A percentile compares a stretch with the other conserved stretches of the same genome.
Evolutionary conservation across 1,140 invertebrate species (phyloP).

Genomic region (Zaprionus africanus): DNA sequence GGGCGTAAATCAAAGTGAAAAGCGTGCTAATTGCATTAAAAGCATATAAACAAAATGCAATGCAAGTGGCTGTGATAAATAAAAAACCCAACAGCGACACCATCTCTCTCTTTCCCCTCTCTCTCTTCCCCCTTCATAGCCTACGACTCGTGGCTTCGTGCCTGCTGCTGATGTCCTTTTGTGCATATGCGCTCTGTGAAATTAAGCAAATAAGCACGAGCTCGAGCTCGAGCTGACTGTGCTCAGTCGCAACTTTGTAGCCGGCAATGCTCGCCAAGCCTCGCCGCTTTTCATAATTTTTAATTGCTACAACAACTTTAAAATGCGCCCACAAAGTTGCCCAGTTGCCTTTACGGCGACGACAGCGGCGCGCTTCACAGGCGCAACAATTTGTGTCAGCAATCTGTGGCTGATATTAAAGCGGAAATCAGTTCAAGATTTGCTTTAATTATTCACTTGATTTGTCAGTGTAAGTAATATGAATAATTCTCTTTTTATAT

Average conservation of each 20-base stretch:
- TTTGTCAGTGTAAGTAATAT: background rate
- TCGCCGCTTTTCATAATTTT: slow-evolving; percentile 41
- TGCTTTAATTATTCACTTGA: background rate
- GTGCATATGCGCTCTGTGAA: slow-evolving; percentile 71
- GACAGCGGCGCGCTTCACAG: slow-evolving; percentile 2
- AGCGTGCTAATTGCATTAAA: slow-evolving; percentile 82
- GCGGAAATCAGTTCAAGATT: background rate
- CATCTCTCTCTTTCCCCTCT: slow-evolving; percentile 32
- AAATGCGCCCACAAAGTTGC: slow-evolving; percentile 28
- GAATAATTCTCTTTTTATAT: too few species aligned
- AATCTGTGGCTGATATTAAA: background rate
- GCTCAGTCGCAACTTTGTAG: slow-evolving; percentile 46
- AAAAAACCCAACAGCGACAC: slow-evolving; percentile 45
- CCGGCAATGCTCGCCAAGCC: slow-evolving; percentile 13
- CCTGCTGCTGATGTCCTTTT: slow-evolving; percentile 53
- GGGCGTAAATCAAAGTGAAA: slow-evolving; percentile 81
- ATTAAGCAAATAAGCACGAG: slow-evolving; percentile 76
- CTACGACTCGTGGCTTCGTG: background rate
- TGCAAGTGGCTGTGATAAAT: slow-evolving; percentile 80
- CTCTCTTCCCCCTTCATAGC: background rate
- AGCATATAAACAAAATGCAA: slow-evolving; percentile 82
- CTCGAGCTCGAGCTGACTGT: slow-evolving; percentile 18
- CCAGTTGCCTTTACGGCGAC: slow-evolving; percentile 4
- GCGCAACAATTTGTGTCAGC: slow-evolving; percentile 4
- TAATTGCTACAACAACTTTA: slow-evolving; percentile 60